Conservation (phyloP, 2,797 vertebrate species). For the Tragopan temminckii region DNA sequence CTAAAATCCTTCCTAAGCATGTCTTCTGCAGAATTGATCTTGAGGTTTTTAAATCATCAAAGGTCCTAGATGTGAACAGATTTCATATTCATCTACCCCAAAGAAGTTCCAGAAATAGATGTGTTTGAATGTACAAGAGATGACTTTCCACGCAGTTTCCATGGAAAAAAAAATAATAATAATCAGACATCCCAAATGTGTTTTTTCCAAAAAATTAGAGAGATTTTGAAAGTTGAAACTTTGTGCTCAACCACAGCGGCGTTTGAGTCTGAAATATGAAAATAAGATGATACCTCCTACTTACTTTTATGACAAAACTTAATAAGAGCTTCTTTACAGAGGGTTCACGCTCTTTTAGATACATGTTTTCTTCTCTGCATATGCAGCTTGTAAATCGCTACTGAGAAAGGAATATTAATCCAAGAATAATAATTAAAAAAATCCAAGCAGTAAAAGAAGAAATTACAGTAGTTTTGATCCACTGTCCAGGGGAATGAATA, state of each 20-base stretch:
- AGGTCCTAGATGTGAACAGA: background rate
- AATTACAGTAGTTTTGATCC: background rate
- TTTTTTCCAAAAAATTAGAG: background rate
- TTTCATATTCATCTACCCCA: background rate
- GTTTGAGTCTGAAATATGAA: background rate
- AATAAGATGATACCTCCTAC: background rate
- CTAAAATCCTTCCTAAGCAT: background rate
- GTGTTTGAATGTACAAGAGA: background rate
- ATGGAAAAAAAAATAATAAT: background rate
- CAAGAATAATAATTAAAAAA: background rate
- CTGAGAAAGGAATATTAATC: background rate
- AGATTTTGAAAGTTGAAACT: background rate
- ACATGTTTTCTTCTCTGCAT: fast-evolving
- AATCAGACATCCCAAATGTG: fast-evolving
- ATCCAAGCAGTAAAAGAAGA: fast-evolving
- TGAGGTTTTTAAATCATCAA: background rate
- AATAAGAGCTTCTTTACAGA: background rate
- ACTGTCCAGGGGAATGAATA: background rate
- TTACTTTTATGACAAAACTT: background rate
- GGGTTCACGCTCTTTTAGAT: background rate
- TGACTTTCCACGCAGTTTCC: background rate
- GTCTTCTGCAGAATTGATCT: background rate
- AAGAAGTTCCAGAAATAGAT: background rate
- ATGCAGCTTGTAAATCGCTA: background rate
- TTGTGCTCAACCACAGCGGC: fast-evolving